Evolutionary conservation across 2,113 vertebrate genomes (phyloP).

Genomic region (Sceloporus tristichus): DNA sequence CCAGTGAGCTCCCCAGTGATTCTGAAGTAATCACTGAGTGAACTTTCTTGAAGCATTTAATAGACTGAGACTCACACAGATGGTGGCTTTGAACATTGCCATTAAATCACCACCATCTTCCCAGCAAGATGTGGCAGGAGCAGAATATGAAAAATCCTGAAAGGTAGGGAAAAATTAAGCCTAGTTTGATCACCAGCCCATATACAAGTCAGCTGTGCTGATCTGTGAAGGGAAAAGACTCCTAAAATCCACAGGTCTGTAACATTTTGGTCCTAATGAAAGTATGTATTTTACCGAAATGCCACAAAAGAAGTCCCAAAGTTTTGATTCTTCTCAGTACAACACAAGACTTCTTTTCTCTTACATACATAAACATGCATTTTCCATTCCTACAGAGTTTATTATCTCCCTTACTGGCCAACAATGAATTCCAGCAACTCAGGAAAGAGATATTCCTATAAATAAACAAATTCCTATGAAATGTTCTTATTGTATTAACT

Average conservation of each 20-base stretch:
- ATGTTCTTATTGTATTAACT: slow-evolving; percentile 54
- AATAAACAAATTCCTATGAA: slow-evolving; percentile 41
- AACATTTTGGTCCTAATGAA: too few relatives aligned
- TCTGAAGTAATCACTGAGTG: background rate
- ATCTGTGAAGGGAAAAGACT: background rate
- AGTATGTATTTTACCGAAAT: background rate
- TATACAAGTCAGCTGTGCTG: background rate
- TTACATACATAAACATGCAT: background rate
- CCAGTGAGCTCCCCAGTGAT: background rate
- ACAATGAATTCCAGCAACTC: slow-evolving; percentile 60
- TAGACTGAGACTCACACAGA: background rate
- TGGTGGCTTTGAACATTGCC: background rate
- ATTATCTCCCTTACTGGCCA: slow-evolving; percentile 53
- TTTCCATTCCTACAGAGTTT: slow-evolving; percentile 40
- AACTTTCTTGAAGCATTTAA: background rate
- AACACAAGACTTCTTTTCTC: background rate
- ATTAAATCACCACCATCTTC: background rate
- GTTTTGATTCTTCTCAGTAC: background rate
- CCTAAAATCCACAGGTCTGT: background rate
- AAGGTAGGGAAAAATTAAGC: background rate
- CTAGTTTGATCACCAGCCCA: slow-evolving; percentile 21
- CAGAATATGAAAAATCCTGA: background rate
- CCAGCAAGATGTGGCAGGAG: background rate
- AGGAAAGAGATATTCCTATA: background rate
- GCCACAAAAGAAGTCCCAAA: background rate